These are phyloP conservation scores for Luidia sarsii DNA, from an alignment of 53 echinoderm and acorn worm genomes.

Conservation along the genomic window DNA sequence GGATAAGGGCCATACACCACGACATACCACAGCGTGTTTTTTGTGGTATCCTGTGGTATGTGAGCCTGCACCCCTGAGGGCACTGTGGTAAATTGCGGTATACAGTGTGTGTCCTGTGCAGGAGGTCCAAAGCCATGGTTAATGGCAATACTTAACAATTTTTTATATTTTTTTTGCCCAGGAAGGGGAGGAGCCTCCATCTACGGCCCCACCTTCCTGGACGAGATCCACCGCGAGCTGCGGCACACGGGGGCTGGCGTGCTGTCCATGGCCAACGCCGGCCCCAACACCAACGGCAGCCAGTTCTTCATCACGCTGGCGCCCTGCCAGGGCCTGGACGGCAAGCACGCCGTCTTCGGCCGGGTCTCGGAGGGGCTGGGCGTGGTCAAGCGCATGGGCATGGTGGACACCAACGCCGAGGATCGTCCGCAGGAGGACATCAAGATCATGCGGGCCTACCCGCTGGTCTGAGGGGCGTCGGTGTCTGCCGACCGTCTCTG, in stretches of 20 bases:
- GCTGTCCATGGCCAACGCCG: conserved; percentile 98
- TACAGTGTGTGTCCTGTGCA: no score
- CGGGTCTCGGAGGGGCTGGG: conserved; percentile 72
- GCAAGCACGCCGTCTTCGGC: conserved; percentile 94
- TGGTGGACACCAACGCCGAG: conserved; percentile 82
- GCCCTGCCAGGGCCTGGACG: conserved; percentile 84
- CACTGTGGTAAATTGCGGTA: no score
- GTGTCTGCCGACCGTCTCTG: no score
- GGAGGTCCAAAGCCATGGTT: no score
- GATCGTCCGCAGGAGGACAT: conserved; percentile 86
- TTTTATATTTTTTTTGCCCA: conserved; percentile 1
- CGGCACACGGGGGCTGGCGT: conserved; percentile 93
- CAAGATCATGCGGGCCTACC: conserved; percentile 77
- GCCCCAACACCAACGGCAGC: conserved; percentile 95
- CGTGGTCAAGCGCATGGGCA: conserved; percentile 87
- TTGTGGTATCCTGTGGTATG: no score
- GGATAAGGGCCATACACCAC: no score
- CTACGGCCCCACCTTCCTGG: conserved; percentile 84
- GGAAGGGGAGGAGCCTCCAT: conserved; percentile 93
- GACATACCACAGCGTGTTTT: no score
- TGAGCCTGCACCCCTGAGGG: no score
- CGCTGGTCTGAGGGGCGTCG: no score
- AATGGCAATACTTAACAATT: no score
- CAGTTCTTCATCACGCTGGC: conserved; percentile 96
- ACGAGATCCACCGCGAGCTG: conserved; percentile 83